Percentiles rank a stretch among this genome's conserved stretches.
These are phyloP conservation scores for Hyperoodon ampullatus DNA, from an alignment of 2,113 vertebrate species.

Conservation along the genomic window DNA sequence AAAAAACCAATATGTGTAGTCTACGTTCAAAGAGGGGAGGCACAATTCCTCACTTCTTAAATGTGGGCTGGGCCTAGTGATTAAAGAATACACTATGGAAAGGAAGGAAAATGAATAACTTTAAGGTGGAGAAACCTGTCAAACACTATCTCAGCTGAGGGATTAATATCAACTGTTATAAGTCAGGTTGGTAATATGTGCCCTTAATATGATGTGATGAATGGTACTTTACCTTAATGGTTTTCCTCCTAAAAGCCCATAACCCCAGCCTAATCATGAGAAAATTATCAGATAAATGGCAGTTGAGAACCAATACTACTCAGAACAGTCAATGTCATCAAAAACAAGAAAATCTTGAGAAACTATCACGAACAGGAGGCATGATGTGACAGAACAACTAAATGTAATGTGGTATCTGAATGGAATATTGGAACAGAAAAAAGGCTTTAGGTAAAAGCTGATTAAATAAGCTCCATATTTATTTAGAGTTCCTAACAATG, in stretches of 20 bases:
- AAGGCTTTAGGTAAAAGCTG: not conserved
- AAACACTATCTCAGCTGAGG: not conserved
- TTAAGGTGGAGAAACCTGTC: not conserved
- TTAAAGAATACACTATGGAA: not conserved
- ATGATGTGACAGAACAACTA: not conserved
- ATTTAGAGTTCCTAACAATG: not conserved
- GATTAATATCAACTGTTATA: not conserved
- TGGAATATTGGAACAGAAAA: not conserved
- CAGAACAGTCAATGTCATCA: not conserved
- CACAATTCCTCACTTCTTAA: not conserved
- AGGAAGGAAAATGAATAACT: not conserved
- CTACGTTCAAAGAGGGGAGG: not conserved
- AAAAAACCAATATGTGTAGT: not conserved
- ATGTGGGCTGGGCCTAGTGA: rapidly evolving
- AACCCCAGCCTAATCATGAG: not conserved
- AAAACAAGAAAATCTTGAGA: not conserved
- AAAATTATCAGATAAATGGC: not conserved
- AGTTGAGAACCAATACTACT: not conserved
- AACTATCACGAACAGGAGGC: not conserved
- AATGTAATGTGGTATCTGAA: not conserved
- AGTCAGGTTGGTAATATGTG: not conserved
- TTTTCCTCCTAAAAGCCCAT: not conserved
- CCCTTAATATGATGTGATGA: not conserved
- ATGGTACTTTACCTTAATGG: not conserved
- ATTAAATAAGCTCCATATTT: not conserved